Base-by-base conservation (phyloP, 2,888 invertebrate species). In the Parnassius smintheus region DNA sequence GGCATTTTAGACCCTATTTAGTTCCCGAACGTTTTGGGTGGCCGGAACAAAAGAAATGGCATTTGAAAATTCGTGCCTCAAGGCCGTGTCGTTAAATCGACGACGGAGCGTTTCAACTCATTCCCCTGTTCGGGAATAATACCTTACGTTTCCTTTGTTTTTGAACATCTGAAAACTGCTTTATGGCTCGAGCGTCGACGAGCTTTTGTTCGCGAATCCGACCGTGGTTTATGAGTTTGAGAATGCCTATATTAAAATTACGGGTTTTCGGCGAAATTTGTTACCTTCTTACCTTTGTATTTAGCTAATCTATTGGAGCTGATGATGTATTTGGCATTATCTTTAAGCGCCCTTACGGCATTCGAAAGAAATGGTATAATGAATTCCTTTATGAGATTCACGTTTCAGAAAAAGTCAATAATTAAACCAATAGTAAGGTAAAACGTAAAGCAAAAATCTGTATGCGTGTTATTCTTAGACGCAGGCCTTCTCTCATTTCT, bases 1-100 rank as follows among this genome's bases (percentile, higher is more conserved):
- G 77, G 75, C 71, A 78, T 78, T 80, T 81, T 78, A 74, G 73
- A 69, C 57, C 64, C 57, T 45, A 50, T 51, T 60, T 60, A 56
- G 62, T 62, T 64, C 56, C 58, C 51, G 51, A 25, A 44, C 59
- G 61, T 61, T 65, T 59, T 70, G 73, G 72, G 70, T 72, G 70
- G 71, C 67, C 69, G 61, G 65, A 62, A 70, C 68, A 68, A 70
- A 64, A 50, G 67, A n/a, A 51, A 44, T 13, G 52, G 59, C 18
- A 11, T 35, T 50, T 45, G 51, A 48, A 62, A 66, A 67, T 65
- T 62, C 66, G 68, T 65, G 66, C 63, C 56, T 57, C 73, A 72
- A 76, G 73, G 70, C 65, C 67, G 66, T 60, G 22, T 64, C 71
- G 72, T 76, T 72, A 77, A 76, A 67, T 68, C 64, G 64, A 53